Conservation (phyloP, 2,888 invertebrate genomes). For the Sericinus montela region DNA sequence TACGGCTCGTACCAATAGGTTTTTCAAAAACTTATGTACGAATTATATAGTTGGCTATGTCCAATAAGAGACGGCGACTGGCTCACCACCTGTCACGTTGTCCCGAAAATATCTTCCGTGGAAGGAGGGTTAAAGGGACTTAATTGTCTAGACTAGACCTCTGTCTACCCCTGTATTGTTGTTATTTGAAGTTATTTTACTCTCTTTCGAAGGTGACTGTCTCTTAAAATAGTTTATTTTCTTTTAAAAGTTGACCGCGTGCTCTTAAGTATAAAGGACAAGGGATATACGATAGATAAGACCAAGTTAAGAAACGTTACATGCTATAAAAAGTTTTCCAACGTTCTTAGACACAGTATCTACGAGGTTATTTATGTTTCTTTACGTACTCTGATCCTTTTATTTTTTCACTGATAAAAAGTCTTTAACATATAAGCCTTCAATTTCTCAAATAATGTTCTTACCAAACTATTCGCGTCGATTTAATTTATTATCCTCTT, state of each 20-base stretch:
- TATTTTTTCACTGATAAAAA: slow-evolving; percentile 21
- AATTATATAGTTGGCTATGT: too few relatives aligned
- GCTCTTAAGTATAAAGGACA: slow-evolving; percentile 12
- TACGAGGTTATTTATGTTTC: slow-evolving; percentile 21
- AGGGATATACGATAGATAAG: slow-evolving; percentile 13
- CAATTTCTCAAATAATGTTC: slow-evolving; percentile 9
- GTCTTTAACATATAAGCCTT: slow-evolving; percentile 15
- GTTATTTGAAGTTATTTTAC: too few relatives aligned
- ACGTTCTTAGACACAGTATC: slow-evolving; percentile 18
- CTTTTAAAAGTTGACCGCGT: slow-evolving; percentile 11
- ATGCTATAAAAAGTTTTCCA: slow-evolving; percentile 20
- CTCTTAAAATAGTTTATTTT: not conserved
- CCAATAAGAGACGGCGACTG: too few relatives aligned
- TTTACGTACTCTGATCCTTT: slow-evolving; percentile 20
- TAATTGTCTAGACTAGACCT: too few relatives aligned
- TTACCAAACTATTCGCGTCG: slow-evolving; percentile 2
- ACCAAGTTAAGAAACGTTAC: slow-evolving; percentile 17
- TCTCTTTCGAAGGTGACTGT: too few relatives aligned
- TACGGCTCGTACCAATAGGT: too few relatives aligned
- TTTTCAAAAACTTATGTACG: too few relatives aligned
- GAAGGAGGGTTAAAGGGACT: too few relatives aligned
- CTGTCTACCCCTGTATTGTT: too few relatives aligned
- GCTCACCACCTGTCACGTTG: too few relatives aligned
- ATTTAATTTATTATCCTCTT: too few relatives aligned
- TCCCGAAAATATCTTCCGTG: too few relatives aligned